A percentile compares a stretch with the other conserved stretches of the same genome.
Evolutionary conservation across 2,888 invertebrate species (phyloP).

Genomic region (Mesopsocus fuscifrons): DNA sequence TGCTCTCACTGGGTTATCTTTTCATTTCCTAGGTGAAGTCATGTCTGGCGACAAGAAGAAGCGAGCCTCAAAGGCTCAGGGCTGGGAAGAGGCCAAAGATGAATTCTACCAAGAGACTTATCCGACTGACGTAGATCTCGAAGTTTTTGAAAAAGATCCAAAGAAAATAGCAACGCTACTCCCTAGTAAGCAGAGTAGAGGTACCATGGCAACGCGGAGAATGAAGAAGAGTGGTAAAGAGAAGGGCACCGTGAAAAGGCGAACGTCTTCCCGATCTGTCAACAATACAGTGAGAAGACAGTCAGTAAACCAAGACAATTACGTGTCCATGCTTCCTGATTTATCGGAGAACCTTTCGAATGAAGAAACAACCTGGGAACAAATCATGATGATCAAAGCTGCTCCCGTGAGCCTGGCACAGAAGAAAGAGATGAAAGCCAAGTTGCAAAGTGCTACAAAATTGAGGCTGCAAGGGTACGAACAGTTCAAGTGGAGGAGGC

Average conservation of each 20-base stretch:
- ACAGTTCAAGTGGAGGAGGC: constrained; percentile 58
- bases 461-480: constrained; percentile 62
- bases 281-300: constrained; percentile 39
- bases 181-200: constrained; percentile 47
- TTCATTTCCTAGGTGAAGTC: no score
- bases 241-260: constrained; percentile 19
- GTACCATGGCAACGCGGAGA: constrained; percentile 14
- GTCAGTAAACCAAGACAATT: constrained; percentile 38
- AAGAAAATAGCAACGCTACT: constrained; percentile 54
- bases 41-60: constrained; percentile 36
- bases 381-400: constrained; percentile 68
- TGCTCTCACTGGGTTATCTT: no score
- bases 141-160: constrained; percentile 49
- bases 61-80: constrained; percentile 33
- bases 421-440: constrained; percentile 58
- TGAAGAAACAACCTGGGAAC: constrained; percentile 67
- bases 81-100: constrained; percentile 70
- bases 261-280: constrained; percentile 32
- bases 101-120: constrained; percentile 76
- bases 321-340: constrained; percentile 63
- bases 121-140: constrained; percentile 43
- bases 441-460: constrained; percentile 64
- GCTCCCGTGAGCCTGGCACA: constrained; percentile 70
- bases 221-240: constrained; percentile 23
- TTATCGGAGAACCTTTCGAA: constrained; percentile 66